Evolutionary conservation across 2,797 vertebrate genomes (phyloP).

Genomic region (Glyptemys insculpta): DNA sequence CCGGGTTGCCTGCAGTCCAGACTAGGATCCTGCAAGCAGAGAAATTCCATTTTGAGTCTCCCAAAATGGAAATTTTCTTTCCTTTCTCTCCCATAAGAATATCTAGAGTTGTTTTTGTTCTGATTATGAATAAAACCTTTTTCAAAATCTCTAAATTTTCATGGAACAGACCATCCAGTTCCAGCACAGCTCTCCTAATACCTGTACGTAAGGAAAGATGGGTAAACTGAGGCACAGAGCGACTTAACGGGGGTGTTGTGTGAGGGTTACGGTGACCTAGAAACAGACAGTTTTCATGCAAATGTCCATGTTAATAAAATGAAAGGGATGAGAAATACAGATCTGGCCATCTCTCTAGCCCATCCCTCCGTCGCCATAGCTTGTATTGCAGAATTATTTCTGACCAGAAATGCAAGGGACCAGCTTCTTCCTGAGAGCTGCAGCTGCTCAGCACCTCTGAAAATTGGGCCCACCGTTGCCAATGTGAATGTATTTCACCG

Average conservation of each 20-base stretch:
- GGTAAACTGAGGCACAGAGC: neutral
- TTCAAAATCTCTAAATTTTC: neutral
- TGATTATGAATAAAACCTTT: neutral
- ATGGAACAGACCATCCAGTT: neutral
- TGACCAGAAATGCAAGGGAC: neutral
- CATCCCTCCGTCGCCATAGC: neutral
- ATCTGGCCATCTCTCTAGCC: neutral
- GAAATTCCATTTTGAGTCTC: neutral
- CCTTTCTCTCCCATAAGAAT: neutral
- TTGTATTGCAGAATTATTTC: neutral
- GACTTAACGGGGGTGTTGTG: neutral
- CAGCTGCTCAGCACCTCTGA: neutral
- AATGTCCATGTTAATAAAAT: neutral
- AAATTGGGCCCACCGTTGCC: neutral
- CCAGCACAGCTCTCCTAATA: neutral
- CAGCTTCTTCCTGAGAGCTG: neutral
- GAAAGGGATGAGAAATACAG: neutral
- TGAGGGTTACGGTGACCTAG: neutral
- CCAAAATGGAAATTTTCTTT: neutral
- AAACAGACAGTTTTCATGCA: neutral
- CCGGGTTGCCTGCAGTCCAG: neutral
- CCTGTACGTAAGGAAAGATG: neutral
- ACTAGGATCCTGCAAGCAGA: neutral
- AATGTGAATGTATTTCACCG: too few relatives aligned
- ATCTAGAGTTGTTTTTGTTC: neutral